Percentiles rank a stretch among this genome's conserved stretches.
Conservation (phyloP, 2,888 invertebrate genomes). For the Saturnia japonica region DNA sequence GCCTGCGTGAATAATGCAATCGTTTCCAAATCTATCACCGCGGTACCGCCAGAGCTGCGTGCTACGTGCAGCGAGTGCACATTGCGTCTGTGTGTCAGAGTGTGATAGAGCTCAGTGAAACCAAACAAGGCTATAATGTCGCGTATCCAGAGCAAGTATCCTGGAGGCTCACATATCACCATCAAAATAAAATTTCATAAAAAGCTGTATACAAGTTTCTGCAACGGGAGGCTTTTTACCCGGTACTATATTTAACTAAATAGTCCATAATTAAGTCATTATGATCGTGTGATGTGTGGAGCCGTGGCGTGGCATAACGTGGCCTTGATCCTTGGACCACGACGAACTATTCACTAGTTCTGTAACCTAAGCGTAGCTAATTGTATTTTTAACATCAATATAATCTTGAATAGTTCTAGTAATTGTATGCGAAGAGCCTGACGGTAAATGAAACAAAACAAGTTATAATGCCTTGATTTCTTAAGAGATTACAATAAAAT, state of each 20-base stretch:
- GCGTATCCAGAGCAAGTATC: too few relatives aligned
- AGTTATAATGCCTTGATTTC: neutral
- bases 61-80: neutral
- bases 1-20: neutral
- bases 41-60: too few relatives aligned
- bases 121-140: too few relatives aligned
- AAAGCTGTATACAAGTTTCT: neutral
- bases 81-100: neutral
- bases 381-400: neutral
- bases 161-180: neutral
- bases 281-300: neutral
- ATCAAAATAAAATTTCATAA: neutral
- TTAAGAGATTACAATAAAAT: neutral
- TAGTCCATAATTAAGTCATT: neutral
- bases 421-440: neutral
- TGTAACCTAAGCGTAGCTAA: neutral
- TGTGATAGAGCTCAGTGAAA: neutral
- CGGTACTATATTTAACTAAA: neutral
- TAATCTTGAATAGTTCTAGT: neutral
- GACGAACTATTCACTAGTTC: neutral
- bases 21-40: too few relatives aligned
- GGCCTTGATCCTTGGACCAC: too few relatives aligned
- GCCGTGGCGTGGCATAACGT: too few relatives aligned
- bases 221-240: neutral
- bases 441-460: neutral